These are phyloP conservation scores for Rhagoletis pomonella DNA, from an alignment of 1,140 invertebrate species.

Conservation along the genomic window DNA sequence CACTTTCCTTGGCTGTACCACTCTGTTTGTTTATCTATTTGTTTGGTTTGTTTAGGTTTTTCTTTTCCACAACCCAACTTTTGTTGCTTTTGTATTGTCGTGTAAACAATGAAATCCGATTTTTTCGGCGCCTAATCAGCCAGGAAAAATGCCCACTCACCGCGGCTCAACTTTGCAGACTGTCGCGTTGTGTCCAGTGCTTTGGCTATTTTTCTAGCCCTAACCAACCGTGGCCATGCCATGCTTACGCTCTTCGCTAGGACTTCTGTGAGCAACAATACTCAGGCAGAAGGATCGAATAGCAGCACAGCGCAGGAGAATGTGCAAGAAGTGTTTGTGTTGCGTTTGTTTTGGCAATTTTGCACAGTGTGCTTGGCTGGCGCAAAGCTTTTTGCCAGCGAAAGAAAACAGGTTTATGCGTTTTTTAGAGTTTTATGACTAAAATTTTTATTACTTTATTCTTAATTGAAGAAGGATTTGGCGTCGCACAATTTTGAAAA, in stretches of 20 bases:
- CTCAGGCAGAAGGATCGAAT: not conserved
- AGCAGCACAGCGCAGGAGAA: not conserved
- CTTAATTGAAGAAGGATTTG: too few species aligned
- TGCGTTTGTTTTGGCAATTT: conserved; percentile 46
- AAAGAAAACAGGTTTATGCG: too few species aligned
- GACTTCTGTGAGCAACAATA: not conserved
- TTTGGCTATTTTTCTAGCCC: conserved; percentile 22
- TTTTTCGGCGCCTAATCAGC: not conserved
- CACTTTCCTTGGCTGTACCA: not conserved
- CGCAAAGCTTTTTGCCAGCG: not conserved
- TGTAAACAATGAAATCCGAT: not conserved
- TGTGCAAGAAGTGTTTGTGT: not conserved
- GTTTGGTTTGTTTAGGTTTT: not conserved
- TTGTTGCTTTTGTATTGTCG: not conserved
- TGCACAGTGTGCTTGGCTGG: not conserved
- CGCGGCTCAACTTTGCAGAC: conserved; percentile 45
- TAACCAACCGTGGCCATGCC: not conserved
- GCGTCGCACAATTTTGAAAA: too few species aligned
- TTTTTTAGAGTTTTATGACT: too few species aligned
- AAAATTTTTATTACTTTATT: too few species aligned
- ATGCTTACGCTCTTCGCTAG: conserved; percentile 2
- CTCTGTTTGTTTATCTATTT: conserved; percentile 1
- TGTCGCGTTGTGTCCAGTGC: conserved; percentile 24
- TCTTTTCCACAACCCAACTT: not conserved
- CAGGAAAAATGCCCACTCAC: conserved; percentile 40